Conservation (phyloP, 2,113 vertebrate species). For the Pantherophis guttatus region DNA sequence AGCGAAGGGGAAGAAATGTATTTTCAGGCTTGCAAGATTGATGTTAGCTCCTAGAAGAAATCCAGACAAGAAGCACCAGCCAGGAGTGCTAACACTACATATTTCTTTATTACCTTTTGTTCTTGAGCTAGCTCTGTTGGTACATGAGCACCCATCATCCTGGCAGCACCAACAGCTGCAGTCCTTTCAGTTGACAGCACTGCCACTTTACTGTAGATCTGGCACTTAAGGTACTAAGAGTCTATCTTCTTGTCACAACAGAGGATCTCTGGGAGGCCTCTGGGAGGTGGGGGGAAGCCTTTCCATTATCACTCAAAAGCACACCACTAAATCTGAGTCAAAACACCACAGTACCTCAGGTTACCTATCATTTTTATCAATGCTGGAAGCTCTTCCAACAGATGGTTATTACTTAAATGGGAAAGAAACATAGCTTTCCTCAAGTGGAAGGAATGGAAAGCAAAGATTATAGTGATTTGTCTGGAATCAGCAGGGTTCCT, state of each 20-base stretch:
- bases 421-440: slow-evolving; percentile 25
- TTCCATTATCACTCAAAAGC: slow-evolving; percentile 6
- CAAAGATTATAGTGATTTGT: slow-evolving; percentile 63
- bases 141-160: neutral
- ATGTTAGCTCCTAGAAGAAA: neutral
- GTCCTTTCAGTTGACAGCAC: neutral
- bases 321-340: slow-evolving; percentile 39
- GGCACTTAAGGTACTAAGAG: neutral
- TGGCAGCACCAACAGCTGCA: neutral
- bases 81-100: neutral
- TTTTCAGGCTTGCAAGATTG: neutral
- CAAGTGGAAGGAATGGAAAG: slow-evolving; percentile 36
- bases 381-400: slow-evolving; percentile 35
- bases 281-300: neutral
- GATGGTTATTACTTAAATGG: slow-evolving; percentile 59
- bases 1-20: neutral
- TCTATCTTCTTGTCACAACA: slow-evolving; percentile 23
- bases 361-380: slow-evolving; percentile 49
- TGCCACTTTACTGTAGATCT: neutral
- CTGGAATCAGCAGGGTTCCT: slow-evolving; percentile 12
- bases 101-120: neutral
- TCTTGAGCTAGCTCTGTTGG: neutral
- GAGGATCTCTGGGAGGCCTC: slow-evolving; percentile 16
- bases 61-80: neutral
- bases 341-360: slow-evolving; percentile 35